Evolutionary conservation across 30 jellyfish, hydroid and myxozoan species (phyloP).

Genomic region (Cassiopea xamachana): DNA sequence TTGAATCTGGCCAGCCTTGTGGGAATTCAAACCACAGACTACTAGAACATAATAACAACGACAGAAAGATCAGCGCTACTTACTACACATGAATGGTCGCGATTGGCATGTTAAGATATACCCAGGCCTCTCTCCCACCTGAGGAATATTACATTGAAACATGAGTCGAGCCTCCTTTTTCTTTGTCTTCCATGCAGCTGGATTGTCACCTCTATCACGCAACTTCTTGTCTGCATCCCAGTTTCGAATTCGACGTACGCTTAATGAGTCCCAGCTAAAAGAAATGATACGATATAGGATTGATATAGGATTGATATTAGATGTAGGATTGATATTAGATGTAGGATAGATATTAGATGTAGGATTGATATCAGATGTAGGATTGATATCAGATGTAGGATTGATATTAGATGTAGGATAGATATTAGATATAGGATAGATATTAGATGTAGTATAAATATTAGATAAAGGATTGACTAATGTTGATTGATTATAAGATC

Average conservation of each 20-base stretch:
- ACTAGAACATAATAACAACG: not conserved
- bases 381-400: too few relatives aligned
- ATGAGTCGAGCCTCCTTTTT: conserved; percentile 95
- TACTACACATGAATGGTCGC: conserved; percentile 94
- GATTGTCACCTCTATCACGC: conserved; percentile 93
- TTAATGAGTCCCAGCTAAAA: conserved; percentile 92
- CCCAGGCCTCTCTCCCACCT: conserved; percentile 74
- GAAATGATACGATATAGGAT: not conserved
- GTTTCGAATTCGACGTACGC: conserved; percentile 91
- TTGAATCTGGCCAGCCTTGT: too few relatives aligned
- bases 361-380: too few relatives aligned
- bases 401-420: too few relatives aligned
- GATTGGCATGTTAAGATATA: conserved; percentile 89
- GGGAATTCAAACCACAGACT: not conserved
- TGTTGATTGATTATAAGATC: too few relatives aligned
- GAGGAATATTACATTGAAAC: conserved; percentile 90
- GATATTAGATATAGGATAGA: too few relatives aligned
- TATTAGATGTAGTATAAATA: too few relatives aligned
- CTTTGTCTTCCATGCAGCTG: conserved; percentile 94
- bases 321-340: too few relatives aligned
- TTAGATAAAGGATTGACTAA: too few relatives aligned
- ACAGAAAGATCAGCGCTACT: conserved; percentile 12
- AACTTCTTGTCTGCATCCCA: conserved; percentile 96
- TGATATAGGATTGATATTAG: not conserved
- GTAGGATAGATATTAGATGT: too few relatives aligned